phyloP scores from a whole-genome alignment of 2,797 vertebrate species.

The Crocodylus rhombifer region DNA sequence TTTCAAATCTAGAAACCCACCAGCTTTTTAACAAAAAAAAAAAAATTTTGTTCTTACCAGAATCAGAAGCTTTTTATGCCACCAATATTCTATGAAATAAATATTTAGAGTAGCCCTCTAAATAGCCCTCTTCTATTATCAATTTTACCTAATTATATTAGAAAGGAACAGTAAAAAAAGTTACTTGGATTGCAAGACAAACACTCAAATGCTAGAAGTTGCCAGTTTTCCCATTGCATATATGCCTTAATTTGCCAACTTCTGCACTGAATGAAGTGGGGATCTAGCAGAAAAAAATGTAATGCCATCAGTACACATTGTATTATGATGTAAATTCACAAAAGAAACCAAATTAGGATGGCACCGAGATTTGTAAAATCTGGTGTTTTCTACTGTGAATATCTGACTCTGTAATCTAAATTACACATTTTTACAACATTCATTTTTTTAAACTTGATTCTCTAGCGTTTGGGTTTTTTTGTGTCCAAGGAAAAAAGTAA shows the following conservation, averaged over 20 bases:
- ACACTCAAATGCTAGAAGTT: not conserved
- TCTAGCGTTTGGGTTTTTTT: too few species aligned
- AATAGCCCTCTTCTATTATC: not conserved
- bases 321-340: too few species aligned
- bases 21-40: too few species aligned
- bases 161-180: not conserved
- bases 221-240: not conserved
- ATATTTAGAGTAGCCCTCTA: not conserved
- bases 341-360: too few species aligned
- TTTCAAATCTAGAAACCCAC: too few species aligned
- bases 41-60: not conserved
- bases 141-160: not conserved
- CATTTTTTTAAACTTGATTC: too few species aligned
- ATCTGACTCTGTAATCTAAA: too few species aligned
- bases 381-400: too few species aligned
- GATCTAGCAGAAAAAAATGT: conserved; percentile 34
- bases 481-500: too few species aligned
- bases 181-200: not conserved
- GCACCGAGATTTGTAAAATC: too few species aligned
- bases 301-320: not conserved
- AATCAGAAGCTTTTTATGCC: not conserved
- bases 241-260: conserved; percentile 7
- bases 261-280: conserved; percentile 41
- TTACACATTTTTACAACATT: too few species aligned
- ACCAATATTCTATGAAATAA: not conserved